Evolutionary conservation across 2,888 invertebrate genomes (phyloP), one percentile per base, ranked within the genome.

Genomic region (Ornithoptera alexandrae): DNA sequence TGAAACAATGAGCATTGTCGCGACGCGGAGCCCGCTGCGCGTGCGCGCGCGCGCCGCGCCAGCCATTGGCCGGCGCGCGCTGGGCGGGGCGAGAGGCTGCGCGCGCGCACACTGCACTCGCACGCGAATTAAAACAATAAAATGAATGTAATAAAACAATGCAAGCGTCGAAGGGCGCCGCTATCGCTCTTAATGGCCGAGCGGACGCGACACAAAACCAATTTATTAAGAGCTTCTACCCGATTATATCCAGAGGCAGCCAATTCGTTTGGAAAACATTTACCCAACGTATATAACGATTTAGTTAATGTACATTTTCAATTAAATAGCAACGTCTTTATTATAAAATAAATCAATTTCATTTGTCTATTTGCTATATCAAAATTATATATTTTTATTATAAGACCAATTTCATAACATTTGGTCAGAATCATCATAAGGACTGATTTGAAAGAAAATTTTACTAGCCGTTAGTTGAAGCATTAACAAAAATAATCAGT

Each of bases 81-180:
- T 84, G 84, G 81, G 81, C 81, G 84, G 80, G 81, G 92, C 87
- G 87, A 87, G 89, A 87, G 88, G 87, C 89, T 88, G 92, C 92
- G 92, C 91, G 84, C 90, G 92, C 92, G 92, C 92, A 92, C 90
- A 91, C 89, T 91, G 88, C 90, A 89, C 87, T 89, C 88, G 87
- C 87, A 87, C 91, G 89, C 90, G 88, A 92, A 92, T 92, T 92
- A 92, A 92, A 92, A 92, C 92, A 92, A 92, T 92, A 91, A 92
- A 91, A 91, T 90, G 85, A 89, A 89, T 88, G 85, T 90, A 90
- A 91, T 91, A 91, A 92, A 92, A 92, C 90, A 89, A 91, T 87
- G 85, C 87, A 84, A 88, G 84, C 85, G 83, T 82, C 84, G 82
- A 86, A 87, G 86, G 76, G 85, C 84, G 85, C 85, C 87, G 85